Percentiles rank a stretch among this genome's conserved stretches.
These are phyloP conservation scores for Yponomeuta malinellus DNA, from an alignment of 2,888 invertebrate species.

Conservation along the genomic window DNA sequence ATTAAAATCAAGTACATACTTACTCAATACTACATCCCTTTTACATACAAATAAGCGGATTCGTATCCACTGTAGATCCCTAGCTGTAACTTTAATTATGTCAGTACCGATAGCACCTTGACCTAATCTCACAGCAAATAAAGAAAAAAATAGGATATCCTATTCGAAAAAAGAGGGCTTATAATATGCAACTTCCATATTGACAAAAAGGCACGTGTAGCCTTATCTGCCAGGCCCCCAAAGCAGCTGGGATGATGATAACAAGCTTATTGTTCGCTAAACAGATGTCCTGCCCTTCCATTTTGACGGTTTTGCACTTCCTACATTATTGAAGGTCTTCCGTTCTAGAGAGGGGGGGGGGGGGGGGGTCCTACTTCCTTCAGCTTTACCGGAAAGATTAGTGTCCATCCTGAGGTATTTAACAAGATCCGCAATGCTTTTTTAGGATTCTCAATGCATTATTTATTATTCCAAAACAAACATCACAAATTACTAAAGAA, in stretches of 20 bases:
- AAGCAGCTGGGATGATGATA: slow-evolving; percentile 26
- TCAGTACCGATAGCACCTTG: not conserved
- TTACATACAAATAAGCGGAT: too few species aligned
- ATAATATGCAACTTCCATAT: slow-evolving; percentile 11
- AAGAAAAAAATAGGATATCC: not conserved
- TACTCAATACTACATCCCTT: too few species aligned
- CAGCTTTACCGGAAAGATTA: not conserved
- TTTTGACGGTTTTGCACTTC: not conserved
- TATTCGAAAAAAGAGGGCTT: not conserved
- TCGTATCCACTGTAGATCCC: too few species aligned
- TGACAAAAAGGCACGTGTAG: slow-evolving; percentile 26
- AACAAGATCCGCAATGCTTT: not conserved
- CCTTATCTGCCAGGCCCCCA: slow-evolving; percentile 32
- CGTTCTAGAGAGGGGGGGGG: not conserved
- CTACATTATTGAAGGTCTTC: not conserved
- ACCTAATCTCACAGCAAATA: not conserved
- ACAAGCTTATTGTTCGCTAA: slow-evolving; percentile 25
- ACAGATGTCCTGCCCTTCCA: slow-evolving; percentile 26
- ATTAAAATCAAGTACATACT: too few species aligned
- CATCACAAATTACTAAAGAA: not conserved
- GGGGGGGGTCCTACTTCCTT: not conserved
- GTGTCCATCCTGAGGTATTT: not conserved
- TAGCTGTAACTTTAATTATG: too few species aligned
- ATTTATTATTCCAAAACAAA: too few species aligned
- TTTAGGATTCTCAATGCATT: too few species aligned